phyloP scores from a whole-genome alignment of 2,113 vertebrate species.

The Callospermophilus lateralis region DNA sequence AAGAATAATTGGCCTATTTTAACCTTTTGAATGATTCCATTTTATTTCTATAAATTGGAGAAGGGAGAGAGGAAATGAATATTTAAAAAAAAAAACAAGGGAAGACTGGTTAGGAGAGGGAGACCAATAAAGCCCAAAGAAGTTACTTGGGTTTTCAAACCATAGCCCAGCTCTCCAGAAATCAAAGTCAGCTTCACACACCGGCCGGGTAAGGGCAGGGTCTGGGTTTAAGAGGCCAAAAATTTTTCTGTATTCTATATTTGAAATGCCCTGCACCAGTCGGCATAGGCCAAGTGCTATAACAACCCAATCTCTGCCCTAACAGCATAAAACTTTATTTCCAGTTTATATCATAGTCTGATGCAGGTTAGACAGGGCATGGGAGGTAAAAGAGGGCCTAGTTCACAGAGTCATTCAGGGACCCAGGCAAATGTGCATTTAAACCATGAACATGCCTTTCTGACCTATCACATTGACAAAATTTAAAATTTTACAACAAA shows the following conservation, averaged over 20 bases:
- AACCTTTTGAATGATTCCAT: constrained; percentile 64
- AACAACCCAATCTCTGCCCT: not conserved
- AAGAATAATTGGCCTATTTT: constrained; percentile 40
- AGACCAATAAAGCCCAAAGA: not conserved
- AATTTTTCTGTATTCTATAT: not conserved
- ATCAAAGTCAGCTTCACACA: not conserved
- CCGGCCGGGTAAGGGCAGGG: not conserved
- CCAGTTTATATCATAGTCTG: not conserved
- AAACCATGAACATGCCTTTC: not conserved
- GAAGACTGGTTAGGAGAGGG: not conserved
- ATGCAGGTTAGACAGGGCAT: not conserved
- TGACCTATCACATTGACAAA: not conserved
- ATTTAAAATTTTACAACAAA: constrained; percentile 21
- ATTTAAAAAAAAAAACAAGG: not conserved
- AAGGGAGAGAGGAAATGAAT: not conserved
- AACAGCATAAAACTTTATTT: not conserved
- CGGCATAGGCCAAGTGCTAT: not conserved
- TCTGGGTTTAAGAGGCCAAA: not conserved
- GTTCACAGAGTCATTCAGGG: not conserved
- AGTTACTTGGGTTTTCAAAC: constrained; percentile 21
- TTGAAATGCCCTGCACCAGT: not conserved
- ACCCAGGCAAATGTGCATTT: not conserved
- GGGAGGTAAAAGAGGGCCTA: not conserved
- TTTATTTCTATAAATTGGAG: constrained; percentile 52
- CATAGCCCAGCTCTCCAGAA: not conserved